These are phyloP conservation scores for Idaea straminata DNA, from an alignment of 2,888 invertebrate genomes.

Conservation along the genomic window DNA sequence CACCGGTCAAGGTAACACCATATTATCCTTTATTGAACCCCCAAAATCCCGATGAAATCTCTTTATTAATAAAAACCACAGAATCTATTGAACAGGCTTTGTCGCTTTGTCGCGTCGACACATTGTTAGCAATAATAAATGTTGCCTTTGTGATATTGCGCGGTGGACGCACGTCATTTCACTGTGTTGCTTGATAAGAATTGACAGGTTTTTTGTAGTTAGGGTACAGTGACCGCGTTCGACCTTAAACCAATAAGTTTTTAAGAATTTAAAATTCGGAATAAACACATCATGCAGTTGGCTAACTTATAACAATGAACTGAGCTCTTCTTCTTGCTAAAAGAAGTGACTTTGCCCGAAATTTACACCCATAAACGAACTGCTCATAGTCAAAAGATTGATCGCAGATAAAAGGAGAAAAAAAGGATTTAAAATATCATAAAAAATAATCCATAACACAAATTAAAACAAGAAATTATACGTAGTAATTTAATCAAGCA, in stretches of 20 bases:
- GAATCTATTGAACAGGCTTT: constrained; percentile 15
- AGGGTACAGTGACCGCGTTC: constrained; percentile 30
- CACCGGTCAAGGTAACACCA: background rate
- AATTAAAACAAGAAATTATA: too few relatives aligned
- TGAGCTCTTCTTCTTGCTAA: background rate
- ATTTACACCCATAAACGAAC: background rate
- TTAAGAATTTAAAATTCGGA: too few relatives aligned
- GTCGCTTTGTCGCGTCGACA: constrained; percentile 22
- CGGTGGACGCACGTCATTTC: constrained; percentile 49
- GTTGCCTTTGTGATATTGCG: constrained; percentile 48
- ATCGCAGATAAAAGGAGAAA: too few relatives aligned
- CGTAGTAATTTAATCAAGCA: too few relatives aligned
- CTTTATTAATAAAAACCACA: constrained; percentile 17
- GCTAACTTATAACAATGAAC: background rate
- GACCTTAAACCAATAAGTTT: background rate
- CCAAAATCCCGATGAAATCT: constrained; percentile 5
- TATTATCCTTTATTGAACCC: background rate
- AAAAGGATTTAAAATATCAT: too few relatives aligned
- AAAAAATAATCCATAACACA: too few relatives aligned
- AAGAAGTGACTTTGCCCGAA: background rate
- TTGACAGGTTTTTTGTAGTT: constrained; percentile 42
- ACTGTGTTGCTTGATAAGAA: constrained; percentile 57
- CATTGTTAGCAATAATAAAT: constrained; percentile 36
- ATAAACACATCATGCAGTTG: background rate
- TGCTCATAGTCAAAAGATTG: too few relatives aligned